Percentiles rank a stretch among this genome's conserved stretches.
These are phyloP conservation scores for Callithrix jacchus DNA, from an alignment of 2,113 vertebrate species.

Conservation along the genomic window DNA sequence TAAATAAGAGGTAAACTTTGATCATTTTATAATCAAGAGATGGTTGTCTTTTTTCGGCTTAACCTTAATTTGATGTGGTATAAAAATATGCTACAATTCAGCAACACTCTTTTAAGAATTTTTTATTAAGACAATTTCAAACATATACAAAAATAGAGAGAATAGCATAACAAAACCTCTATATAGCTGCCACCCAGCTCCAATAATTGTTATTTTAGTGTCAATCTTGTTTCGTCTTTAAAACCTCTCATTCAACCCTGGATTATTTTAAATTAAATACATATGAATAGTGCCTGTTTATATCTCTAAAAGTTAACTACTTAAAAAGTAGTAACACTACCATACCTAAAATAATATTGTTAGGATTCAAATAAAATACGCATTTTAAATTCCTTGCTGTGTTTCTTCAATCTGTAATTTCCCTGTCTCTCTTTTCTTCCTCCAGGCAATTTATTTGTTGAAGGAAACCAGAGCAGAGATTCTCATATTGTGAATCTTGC, in stretches of 20 bases:
- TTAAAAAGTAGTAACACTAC: background rate
- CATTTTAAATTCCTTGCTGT: background rate
- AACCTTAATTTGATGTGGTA: background rate
- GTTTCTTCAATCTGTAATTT: background rate
- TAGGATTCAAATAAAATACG: background rate
- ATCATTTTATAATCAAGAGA: background rate
- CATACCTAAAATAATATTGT: background rate
- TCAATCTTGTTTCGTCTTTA: background rate
- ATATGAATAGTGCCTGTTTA: background rate
- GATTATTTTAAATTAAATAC: conserved; percentile 4
- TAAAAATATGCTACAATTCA: background rate
- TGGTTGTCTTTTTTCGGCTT: background rate
- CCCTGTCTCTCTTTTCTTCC: background rate
- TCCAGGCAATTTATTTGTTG: background rate
- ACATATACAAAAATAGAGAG: background rate
- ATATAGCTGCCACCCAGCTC: background rate
- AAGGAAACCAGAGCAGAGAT: conserved; percentile 1
- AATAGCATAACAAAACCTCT: background rate
- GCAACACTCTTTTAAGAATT: background rate
- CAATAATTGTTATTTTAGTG: background rate
- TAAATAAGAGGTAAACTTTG: background rate
- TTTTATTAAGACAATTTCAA: conserved; percentile 19
- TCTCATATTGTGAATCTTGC: background rate
- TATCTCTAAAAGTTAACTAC: background rate
- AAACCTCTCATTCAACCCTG: background rate